A percentile compares a stretch with the other conserved stretches of the same genome.
These are phyloP conservation scores for Tragelaphus buxtoni DNA, from an alignment of 2,113 vertebrate species.

Conservation along the genomic window DNA sequence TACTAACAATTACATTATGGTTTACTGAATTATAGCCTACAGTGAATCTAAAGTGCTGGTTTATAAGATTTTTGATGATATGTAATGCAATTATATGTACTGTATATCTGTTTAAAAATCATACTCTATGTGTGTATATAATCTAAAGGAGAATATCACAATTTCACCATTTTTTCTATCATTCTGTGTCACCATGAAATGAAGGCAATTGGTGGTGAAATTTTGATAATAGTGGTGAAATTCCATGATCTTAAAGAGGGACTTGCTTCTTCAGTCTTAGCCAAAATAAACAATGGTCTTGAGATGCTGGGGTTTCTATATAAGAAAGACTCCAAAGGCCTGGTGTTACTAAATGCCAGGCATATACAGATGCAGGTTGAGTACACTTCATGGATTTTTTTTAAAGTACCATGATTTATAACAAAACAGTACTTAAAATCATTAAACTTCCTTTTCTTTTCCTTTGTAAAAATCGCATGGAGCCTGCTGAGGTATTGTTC, in stretches of 20 bases:
- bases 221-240: background rate
- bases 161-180: background rate
- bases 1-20: background rate
- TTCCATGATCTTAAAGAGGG: background rate
- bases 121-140: background rate
- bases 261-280: background rate
- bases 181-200: background rate
- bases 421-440: background rate
- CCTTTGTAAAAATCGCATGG: constrained; percentile 9
- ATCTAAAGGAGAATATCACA: background rate
- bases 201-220: background rate
- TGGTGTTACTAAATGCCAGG: constrained; percentile 22
- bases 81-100: background rate
- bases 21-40: background rate
- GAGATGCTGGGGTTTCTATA: background rate
- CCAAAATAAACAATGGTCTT: background rate
- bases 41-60: background rate
- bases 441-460: background rate
- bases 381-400: background rate
- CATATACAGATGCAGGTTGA: constrained; percentile 25
- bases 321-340: background rate
- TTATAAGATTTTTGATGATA: background rate
- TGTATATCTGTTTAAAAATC: background rate
- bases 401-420: constrained; percentile 29
- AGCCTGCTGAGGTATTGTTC: constrained; percentile 18